Base-by-base conservation (phyloP, 2,888 invertebrate species). In the Gandaritis pyraliata region DNA sequence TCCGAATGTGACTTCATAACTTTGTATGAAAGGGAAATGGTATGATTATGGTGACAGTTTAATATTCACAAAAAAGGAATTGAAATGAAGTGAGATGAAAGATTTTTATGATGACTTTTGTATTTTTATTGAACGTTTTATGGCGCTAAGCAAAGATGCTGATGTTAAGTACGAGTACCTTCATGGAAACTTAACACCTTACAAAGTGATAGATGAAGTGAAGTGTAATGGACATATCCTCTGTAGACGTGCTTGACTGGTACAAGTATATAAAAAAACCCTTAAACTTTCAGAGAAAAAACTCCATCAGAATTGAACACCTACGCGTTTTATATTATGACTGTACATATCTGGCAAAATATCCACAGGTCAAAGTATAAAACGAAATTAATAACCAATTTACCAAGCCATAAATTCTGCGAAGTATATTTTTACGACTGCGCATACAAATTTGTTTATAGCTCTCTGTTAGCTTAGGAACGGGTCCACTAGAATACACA, bases 391-490 rank as follows among this genome's bases (percentile, higher is more conserved):
- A 50, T 50, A 60, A 30, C 41, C 50, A 50, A 48, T 57, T 51
- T 39, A 53, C 45, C 45, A 49, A 58, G 43, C 12, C 33, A 64
- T 71, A 67, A 71, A 69, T 69, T 65, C 51, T 48, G 13, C 46
- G 46, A 63, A 55, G 59, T 64, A 53, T 54, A 65, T 56, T 66
- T 69, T 69, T 66, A 69, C 60, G 69, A 65, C 52, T 60, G 58
- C 61, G 60, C 61, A 61, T 67, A 65, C 65, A 69, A 64, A 69
- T 69, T 67, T 60, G 69, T 67, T 67, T 67, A 64, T 61, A 46
- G 55, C 45, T 41, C 47, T 56, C 58, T 67, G 67, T 70, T 66
- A 48, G 67, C 64, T 70, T 70, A 67, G 67, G 67, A 70, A 48
- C 58, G 54, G 51, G 61, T 53, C 63, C 68, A 63, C 50, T 56